Evolutionary conservation across 2,888 invertebrate species (phyloP).

Genomic region (Coleophora deauratella): DNA sequence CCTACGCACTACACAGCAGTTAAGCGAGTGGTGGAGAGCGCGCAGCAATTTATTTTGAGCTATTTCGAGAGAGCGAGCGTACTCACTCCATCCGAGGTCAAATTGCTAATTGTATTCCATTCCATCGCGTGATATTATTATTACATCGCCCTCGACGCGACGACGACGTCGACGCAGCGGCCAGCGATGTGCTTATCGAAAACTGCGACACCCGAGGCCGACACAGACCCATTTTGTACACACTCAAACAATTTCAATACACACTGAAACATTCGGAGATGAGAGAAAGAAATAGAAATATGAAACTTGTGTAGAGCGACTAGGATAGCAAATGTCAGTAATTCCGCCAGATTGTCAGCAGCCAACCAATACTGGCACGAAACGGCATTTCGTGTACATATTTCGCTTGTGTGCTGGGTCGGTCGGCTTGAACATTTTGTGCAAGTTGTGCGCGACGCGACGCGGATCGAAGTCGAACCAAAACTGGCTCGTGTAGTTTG

Average conservation of each 20-base stretch:
- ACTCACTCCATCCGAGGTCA: no score
- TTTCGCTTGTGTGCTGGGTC: background rate
- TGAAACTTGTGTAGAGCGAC: constrained; percentile 27
- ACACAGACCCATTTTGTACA: no score
- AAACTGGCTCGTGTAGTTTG: background rate
- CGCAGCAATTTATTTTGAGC: no score
- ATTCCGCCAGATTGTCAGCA: constrained; percentile 46
- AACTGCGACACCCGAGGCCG: no score
- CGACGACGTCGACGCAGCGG: background rate
- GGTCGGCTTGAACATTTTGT: background rate
- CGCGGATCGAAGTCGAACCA: constrained; percentile 16
- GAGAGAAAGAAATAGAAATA: constrained; percentile 20
- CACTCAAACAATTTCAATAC: no score
- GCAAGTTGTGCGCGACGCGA: background rate
- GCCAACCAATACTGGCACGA: constrained; percentile 56
- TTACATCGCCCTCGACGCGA: background rate
- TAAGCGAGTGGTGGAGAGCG: background rate
- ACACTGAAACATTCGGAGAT: constrained; percentile 6
- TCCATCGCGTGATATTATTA: background rate
- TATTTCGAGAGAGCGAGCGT: no score
- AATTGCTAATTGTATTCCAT: background rate
- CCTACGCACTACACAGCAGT: background rate
- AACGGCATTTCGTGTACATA: constrained; percentile 30
- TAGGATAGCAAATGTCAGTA: constrained; percentile 33
- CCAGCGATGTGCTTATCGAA: background rate